Conservation (phyloP, 2,113 vertebrate species). For the Oryzias javanicus region DNA sequence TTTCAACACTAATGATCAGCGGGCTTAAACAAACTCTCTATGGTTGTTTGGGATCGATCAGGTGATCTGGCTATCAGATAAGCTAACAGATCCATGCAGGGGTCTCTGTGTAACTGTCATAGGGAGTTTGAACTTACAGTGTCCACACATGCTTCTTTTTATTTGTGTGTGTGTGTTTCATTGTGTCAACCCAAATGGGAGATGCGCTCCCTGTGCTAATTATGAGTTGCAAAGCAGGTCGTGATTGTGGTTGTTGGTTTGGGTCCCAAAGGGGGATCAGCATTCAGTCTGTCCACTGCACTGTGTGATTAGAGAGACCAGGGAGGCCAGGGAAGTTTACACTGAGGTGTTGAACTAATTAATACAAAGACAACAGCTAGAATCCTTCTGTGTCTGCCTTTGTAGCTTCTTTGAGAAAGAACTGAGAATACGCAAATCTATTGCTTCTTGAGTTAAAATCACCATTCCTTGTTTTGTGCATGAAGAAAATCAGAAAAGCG, state of each 20-base stretch:
- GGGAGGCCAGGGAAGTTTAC: conserved; percentile 40
- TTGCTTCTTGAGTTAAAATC: too few relatives aligned
- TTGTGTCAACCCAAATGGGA: conserved; percentile 42
- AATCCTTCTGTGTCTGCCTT: background rate
- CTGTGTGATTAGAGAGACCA: conserved; percentile 66
- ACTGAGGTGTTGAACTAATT: conserved; percentile 50
- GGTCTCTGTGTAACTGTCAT: conserved; percentile 51
- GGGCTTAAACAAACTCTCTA: conserved; percentile 65
- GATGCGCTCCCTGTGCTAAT: conserved; percentile 59
- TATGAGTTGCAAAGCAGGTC: conserved; percentile 64
- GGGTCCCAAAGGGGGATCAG: conserved; percentile 67
- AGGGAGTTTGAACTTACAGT: conserved; percentile 31
- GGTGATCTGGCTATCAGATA: conserved; percentile 68
- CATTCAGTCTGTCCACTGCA: conserved; percentile 60
- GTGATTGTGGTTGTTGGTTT: conserved; percentile 67
- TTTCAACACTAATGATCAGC: conserved; percentile 59
- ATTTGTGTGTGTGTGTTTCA: conserved; percentile 33
- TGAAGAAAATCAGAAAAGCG: too few relatives aligned
- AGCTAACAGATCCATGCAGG: conserved; percentile 72
- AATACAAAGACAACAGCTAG: conserved; percentile 29
- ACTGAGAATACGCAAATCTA: too few relatives aligned
- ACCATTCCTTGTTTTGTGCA: too few relatives aligned
- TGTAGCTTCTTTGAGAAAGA: background rate
- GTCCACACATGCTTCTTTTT: conserved; percentile 19
- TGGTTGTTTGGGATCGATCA: conserved; percentile 69